These are phyloP conservation scores for Asteroscopus sphinx DNA, from an alignment of 2,888 invertebrate species.

Conservation along the genomic window DNA sequence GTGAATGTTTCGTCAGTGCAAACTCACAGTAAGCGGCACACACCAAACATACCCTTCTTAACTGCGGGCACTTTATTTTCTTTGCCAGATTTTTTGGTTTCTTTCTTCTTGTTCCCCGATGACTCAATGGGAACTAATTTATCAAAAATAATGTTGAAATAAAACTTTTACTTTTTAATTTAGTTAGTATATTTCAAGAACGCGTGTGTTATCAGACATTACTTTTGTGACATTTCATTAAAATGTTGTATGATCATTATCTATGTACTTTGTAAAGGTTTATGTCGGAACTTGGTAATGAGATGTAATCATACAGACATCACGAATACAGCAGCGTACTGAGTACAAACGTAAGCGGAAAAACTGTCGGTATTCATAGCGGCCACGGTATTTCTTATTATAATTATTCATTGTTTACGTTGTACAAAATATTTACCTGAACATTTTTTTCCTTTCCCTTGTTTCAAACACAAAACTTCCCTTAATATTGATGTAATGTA, in stretches of 20 bases:
- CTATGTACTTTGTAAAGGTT: slow-evolving; percentile 7
- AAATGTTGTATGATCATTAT: background rate
- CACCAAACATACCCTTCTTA: slow-evolving; percentile 83
- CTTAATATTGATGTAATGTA: slow-evolving; percentile 90
- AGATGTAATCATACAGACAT: slow-evolving; percentile 20
- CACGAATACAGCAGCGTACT: slow-evolving; percentile 4
- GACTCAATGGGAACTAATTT: slow-evolving; percentile 76
- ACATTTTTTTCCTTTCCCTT: slow-evolving; percentile 86
- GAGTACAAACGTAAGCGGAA: slow-evolving; percentile 5
- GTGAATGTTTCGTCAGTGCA: too few species aligned
- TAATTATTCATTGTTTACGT: slow-evolving; percentile 2
- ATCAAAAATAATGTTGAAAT: slow-evolving; percentile 43
- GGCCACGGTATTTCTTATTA: background rate
- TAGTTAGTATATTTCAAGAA: background rate
- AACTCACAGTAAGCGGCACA: slow-evolving; percentile 69
- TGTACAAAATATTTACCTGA: slow-evolving; percentile 70
- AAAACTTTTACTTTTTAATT: slow-evolving; percentile 13
- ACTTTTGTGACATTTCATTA: slow-evolving; percentile 1
- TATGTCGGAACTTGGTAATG: slow-evolving; percentile 8
- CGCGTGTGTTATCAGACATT: background rate
- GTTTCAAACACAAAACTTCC: slow-evolving; percentile 90
- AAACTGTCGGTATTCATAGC: background rate
- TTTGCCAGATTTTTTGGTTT: slow-evolving; percentile 81
- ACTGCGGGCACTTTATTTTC: slow-evolving; percentile 78
- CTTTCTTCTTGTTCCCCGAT: slow-evolving; percentile 79